These are phyloP conservation scores for Actenoides hombroni DNA, from an alignment of 2,113 vertebrate species.

Conservation along the genomic window DNA sequence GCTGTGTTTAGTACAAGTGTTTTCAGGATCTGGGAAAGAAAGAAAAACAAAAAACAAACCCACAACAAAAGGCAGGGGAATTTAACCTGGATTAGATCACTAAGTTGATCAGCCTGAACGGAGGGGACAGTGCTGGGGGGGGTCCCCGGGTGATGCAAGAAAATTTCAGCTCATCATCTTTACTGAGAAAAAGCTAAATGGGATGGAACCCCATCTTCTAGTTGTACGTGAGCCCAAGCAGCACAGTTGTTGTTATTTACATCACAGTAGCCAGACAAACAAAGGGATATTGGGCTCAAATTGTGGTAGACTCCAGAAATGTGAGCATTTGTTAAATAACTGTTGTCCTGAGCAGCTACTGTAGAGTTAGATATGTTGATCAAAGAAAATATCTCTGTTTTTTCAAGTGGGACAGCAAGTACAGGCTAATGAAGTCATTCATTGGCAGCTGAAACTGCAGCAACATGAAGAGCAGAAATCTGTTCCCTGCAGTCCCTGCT, in stretches of 20 bases:
- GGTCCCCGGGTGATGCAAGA: background rate
- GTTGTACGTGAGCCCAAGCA: background rate
- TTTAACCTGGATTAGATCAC: background rate
- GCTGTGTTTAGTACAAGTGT: background rate
- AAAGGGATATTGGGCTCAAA: background rate
- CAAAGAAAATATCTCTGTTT: constrained; percentile 2
- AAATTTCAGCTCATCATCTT: background rate
- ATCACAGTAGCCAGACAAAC: background rate
- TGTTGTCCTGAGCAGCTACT: background rate
- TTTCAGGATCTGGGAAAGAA: background rate
- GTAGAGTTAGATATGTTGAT: background rate
- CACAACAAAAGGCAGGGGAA: rapidly evolving
- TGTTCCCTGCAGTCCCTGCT: background rate
- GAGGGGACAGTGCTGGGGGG: background rate
- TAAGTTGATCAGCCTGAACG: background rate
- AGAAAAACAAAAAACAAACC: too few relatives aligned
- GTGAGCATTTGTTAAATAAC: constrained; percentile 26
- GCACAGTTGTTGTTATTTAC: constrained; percentile 18
- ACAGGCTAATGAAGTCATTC: background rate
- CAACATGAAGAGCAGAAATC: background rate
- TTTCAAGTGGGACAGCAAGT: background rate
- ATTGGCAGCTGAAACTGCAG: background rate
- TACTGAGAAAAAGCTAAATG: background rate
- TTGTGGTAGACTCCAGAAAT: constrained; percentile 1
- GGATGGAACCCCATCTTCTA: background rate